phyloP scores from a whole-genome alignment of 2,797 vertebrate species.

The Betta splendens region DNA sequence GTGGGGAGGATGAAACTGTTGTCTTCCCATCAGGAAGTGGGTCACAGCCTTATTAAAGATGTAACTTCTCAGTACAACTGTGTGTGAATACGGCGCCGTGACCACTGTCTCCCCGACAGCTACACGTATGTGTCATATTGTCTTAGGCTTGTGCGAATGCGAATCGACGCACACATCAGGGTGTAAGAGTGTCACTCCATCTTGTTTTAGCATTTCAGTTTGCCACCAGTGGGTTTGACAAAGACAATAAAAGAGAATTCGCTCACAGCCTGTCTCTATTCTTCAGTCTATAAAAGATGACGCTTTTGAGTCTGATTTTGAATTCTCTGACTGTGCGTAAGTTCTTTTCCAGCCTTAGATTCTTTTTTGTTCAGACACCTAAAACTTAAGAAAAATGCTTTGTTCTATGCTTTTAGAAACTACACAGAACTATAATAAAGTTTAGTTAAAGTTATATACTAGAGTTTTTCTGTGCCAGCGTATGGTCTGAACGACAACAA shows the following conservation, averaged over 20 bases:
- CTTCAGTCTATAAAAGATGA: conserved; percentile 20
- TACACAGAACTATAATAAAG: background rate
- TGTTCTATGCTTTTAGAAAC: conserved; percentile 8
- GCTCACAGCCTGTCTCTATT: conserved; percentile 23
- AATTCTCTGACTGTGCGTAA: conserved; percentile 29
- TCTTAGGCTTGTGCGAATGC: no score
- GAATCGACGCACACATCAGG: conserved; percentile 12
- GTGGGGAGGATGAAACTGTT: conserved; percentile 65
- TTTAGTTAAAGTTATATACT: background rate
- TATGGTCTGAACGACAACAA: background rate
- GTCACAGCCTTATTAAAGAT: conserved; percentile 76
- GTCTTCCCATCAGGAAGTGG: conserved; percentile 71
- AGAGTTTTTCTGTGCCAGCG: background rate
- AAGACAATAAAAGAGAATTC: conserved; percentile 27
- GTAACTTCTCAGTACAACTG: conserved; percentile 48
- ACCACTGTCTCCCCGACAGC: conserved; percentile 1
- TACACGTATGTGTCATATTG: conserved; percentile 17
- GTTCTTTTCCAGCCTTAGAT: conserved; percentile 27
- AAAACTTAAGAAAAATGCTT: background rate
- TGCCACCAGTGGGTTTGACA: conserved; percentile 26
- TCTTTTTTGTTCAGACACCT: conserved; percentile 5
- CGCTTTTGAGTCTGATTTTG: conserved; percentile 21
- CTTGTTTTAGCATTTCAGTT: conserved; percentile 30
- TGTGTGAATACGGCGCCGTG: conserved; percentile 43
- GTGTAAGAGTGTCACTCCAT: conserved; percentile 26